phyloP scores from a whole-genome alignment of 30 jellyfish, hydroid and myxozoan genomes.

The Aurelia aurita region DNA sequence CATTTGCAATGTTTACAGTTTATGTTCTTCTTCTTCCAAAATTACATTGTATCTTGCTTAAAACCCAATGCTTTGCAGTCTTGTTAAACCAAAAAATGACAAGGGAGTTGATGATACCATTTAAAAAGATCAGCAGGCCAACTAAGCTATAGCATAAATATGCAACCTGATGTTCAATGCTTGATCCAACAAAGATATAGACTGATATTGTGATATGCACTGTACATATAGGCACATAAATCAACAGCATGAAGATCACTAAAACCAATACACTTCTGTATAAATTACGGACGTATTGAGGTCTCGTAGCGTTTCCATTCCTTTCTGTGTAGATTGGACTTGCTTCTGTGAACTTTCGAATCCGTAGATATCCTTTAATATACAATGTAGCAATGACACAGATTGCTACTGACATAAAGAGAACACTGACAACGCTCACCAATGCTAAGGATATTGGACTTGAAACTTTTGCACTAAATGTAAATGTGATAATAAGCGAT shows the following conservation, averaged over 20 bases:
- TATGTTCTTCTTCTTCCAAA: no score
- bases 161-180: no score
- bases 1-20: no score
- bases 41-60: not conserved
- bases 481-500: no score
- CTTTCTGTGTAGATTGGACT: slow-evolving; percentile 27
- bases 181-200: not conserved
- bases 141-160: not conserved
- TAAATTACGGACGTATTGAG: not conserved
- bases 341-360: not conserved
- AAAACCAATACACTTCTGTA: no score
- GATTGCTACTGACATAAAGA: no score
- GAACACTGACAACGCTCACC: no score
- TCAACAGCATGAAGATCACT: not conserved
- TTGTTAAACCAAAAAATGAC: not conserved
- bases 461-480: no score
- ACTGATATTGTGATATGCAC: not conserved
- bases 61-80: not conserved
- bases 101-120: not conserved
- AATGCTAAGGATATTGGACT: no score
- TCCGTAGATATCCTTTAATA: slow-evolving; percentile 9
- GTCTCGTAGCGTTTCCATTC: no score
- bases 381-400: slow-evolving; percentile 4
- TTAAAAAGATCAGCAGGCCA: not conserved
- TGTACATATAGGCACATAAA: not conserved